Conservation (phyloP, 1,140 invertebrate species). For the Drosophila carrolli region DNA sequence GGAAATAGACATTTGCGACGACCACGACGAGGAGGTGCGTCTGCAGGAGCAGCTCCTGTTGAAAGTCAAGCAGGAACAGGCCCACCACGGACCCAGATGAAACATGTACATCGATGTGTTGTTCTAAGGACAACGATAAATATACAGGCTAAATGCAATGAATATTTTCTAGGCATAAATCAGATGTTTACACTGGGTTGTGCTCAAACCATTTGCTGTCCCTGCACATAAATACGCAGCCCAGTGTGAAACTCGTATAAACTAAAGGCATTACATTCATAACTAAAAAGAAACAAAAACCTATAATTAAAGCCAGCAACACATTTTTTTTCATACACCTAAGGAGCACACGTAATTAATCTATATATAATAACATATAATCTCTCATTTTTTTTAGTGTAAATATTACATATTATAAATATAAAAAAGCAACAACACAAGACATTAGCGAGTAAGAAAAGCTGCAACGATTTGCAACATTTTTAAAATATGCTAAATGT, state of each 20-base stretch:
- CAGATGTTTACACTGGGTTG: not conserved
- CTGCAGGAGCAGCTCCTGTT: constrained; percentile 70
- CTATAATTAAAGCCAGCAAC: constrained; percentile 28
- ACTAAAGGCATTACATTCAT: constrained; percentile 38
- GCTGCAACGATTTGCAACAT: constrained; percentile 30
- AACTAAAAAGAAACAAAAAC: constrained; percentile 22
- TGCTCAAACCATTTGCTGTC: not conserved
- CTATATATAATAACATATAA: constrained; percentile 28
- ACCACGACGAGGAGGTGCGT: constrained; percentile 63
- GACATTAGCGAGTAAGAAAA: constrained; percentile 23
- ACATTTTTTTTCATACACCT: constrained; percentile 74
- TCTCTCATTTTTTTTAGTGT: constrained; percentile 55
- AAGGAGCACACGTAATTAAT: constrained; percentile 45
- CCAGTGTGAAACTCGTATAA: constrained; percentile 1
- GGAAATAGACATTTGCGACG: constrained; percentile 79
- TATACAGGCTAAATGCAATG: constrained; percentile 45
- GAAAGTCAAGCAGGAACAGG: constrained; percentile 74
- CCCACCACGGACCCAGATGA: constrained; percentile 66
- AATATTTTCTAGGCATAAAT: constrained; percentile 41
- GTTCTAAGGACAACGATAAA: constrained; percentile 47
- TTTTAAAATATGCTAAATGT: constrained; percentile 73
- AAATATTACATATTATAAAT: constrained; percentile 59
- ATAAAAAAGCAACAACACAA: constrained; percentile 19
- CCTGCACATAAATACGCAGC: not conserved
- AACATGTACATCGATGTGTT: constrained; percentile 83